These are phyloP conservation scores for Drosophila meridiana DNA, from an alignment of 2,888 invertebrate species.

Conservation along the genomic window DNA sequence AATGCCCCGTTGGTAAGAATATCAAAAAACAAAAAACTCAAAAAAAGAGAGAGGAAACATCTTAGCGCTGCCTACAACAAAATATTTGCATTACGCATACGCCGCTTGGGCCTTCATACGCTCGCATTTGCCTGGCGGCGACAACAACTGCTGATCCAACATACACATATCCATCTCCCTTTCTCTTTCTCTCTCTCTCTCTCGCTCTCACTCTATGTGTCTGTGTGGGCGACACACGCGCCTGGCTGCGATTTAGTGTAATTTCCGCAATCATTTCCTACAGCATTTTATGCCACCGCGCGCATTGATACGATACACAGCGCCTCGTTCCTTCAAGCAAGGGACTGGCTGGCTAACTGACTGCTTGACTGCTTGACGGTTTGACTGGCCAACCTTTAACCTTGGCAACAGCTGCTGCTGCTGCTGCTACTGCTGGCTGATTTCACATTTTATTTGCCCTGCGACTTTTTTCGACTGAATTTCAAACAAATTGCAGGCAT, in stretches of 20 bases:
- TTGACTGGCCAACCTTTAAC: constrained; percentile 32
- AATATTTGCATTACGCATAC: constrained; percentile 68
- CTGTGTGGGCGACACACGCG: constrained; percentile 50
- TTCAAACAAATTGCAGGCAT: constrained; percentile 38
- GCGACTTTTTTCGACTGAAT: constrained; percentile 27
- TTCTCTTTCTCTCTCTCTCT: not conserved
- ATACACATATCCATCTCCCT: not conserved
- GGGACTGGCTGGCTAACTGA: constrained; percentile 41
- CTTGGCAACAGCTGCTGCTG: constrained; percentile 36
- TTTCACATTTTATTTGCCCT: constrained; percentile 28
- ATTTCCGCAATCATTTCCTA: constrained; percentile 79
- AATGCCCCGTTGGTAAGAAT: constrained; percentile 29
- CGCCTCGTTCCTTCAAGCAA: constrained; percentile 7
- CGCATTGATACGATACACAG: constrained; percentile 57
- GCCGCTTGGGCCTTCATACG: constrained; percentile 39
- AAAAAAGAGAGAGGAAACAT: constrained; percentile 2
- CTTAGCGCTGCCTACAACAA: constrained; percentile 42
- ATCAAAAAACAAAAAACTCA: constrained; percentile 10
- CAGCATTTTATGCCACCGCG: constrained; percentile 66
- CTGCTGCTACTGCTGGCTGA: constrained; percentile 26
- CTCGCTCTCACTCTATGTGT: not conserved
- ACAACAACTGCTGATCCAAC: constrained; percentile 20
- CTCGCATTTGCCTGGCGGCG: constrained; percentile 36
- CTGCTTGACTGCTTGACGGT: constrained; percentile 26
- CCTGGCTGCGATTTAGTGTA: constrained; percentile 72